phyloP scores from a whole-genome alignment of 1,140 invertebrate genomes.

The Carposina sasakii region DNA sequence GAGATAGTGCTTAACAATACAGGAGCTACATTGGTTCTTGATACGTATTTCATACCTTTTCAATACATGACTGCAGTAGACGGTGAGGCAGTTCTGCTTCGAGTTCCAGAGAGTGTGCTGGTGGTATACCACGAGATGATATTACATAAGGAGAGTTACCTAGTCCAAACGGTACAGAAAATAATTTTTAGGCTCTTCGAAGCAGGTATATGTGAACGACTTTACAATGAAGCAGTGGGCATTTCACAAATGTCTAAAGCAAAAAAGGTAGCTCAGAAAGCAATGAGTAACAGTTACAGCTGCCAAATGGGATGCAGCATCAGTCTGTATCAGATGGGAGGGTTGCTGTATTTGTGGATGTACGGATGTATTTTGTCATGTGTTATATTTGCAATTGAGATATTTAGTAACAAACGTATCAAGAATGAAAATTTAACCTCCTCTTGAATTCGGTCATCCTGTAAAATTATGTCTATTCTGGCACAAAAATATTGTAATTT shows the following conservation, averaged over 20 bases:
- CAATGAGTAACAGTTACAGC: slow-evolving; percentile 44
- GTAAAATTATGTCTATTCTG: no score
- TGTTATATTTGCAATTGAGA: not conserved
- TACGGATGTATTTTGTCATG: not conserved
- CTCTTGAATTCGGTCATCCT: no score
- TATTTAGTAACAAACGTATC: not conserved
- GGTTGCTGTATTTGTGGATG: not conserved
- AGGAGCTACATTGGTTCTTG: slow-evolving; percentile 36
- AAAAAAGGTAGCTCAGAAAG: slow-evolving; percentile 33
- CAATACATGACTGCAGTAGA: slow-evolving; percentile 39
- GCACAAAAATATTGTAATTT: no score
- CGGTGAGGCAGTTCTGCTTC: slow-evolving; percentile 44
- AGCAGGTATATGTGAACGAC: slow-evolving; percentile 43
- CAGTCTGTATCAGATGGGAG: not conserved
- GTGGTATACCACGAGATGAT: slow-evolving; percentile 55
- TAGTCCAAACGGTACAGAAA: slow-evolving; percentile 26
- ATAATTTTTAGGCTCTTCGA: slow-evolving; percentile 40
- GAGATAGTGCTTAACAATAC: slow-evolving; percentile 29
- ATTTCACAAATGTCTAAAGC: slow-evolving; percentile 37
- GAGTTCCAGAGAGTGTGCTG: slow-evolving; percentile 34
- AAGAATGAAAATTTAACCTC: no score
- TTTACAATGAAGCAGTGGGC: slow-evolving; percentile 45
- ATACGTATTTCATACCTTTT: slow-evolving; percentile 21
- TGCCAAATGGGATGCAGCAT: slow-evolving; percentile 20
- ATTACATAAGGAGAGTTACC: slow-evolving; percentile 35